phyloP scores from a whole-genome alignment of 1,140 invertebrate species.

The Aphaenogaster rudis region DNA sequence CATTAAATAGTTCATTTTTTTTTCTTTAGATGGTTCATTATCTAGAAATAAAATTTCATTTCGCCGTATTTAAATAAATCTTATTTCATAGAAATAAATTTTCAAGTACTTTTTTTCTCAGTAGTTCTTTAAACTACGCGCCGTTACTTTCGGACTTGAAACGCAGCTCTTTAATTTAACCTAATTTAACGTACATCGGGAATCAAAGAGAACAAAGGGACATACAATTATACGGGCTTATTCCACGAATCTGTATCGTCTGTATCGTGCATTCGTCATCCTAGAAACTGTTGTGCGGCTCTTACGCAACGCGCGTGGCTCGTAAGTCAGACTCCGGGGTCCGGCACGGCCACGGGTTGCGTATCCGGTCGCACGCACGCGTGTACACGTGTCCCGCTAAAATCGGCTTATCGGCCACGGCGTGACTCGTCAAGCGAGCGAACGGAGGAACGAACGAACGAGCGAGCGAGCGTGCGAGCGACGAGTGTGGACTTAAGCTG shows the following conservation, averaged over 20 bases:
- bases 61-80: too few relatives aligned
- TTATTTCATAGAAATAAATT: too few relatives aligned
- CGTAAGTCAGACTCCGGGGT: constrained; percentile 3
- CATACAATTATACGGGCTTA: neutral
- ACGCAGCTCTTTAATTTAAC: neutral
- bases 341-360: constrained; percentile 17
- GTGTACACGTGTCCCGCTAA: constrained; percentile 52
- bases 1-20: too few relatives aligned
- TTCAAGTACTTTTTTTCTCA: too few relatives aligned
- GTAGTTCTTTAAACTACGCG: too few relatives aligned
- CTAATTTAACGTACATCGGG: neutral
- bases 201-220: neutral
- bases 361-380: constrained; percentile 50
- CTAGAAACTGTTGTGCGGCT: constrained; percentile 11
- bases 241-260: neutral
- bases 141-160: too few relatives aligned
- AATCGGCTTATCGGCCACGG: constrained; percentile 58
- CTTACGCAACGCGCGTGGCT: constrained; percentile 23
- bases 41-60: too few relatives aligned
- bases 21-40: too few relatives aligned
- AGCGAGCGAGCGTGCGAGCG: neutral
- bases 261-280: constrained; percentile 10
- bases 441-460: neutral
- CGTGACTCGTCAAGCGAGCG: constrained; percentile 18
- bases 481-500: constrained; percentile 47